phyloP scores from a whole-genome alignment of 2,888 invertebrate genomes.

The Brenthis daphne region DNA sequence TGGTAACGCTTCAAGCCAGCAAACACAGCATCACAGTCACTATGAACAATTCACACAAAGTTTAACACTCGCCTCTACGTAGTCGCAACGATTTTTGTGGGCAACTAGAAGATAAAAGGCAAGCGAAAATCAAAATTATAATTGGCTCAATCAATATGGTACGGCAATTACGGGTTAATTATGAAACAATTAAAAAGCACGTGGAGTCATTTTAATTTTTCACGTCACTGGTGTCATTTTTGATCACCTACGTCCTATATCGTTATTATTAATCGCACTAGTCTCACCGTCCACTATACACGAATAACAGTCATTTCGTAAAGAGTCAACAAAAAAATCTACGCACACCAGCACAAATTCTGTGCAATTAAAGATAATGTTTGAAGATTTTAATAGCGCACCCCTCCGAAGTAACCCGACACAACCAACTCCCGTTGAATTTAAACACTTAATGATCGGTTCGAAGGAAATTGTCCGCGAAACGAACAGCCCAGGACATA shows the following conservation, averaged over 20 bases:
- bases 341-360: slow-evolving; percentile 80
- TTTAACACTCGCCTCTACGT: slow-evolving; percentile 53
- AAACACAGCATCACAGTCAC: slow-evolving; percentile 75
- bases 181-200: slow-evolving; percentile 69
- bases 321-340: slow-evolving; percentile 73
- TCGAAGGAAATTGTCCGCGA: slow-evolving; percentile 81
- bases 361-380: slow-evolving; percentile 82
- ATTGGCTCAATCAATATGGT: slow-evolving; percentile 61
- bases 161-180: slow-evolving; percentile 66
- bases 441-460: slow-evolving; percentile 83
- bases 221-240: slow-evolving; percentile 79
- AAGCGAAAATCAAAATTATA: slow-evolving; percentile 35
- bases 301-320: slow-evolving; percentile 77
- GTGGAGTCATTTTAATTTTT: slow-evolving; percentile 61
- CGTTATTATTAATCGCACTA: slow-evolving; percentile 45
- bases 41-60: slow-evolving; percentile 55
- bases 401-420: slow-evolving; percentile 81
- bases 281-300: slow-evolving; percentile 70
- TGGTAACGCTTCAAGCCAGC: slow-evolving; percentile 52
- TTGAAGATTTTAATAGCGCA: slow-evolving; percentile 82
- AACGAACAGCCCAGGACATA: slow-evolving; percentile 72
- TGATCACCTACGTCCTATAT: slow-evolving; percentile 45
- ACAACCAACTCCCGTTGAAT: slow-evolving; percentile 81
- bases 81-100: slow-evolving; percentile 26
- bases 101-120: slow-evolving; percentile 29